phyloP scores from a whole-genome alignment of 2,888 invertebrate genomes.

The Volucella bombylans region DNA sequence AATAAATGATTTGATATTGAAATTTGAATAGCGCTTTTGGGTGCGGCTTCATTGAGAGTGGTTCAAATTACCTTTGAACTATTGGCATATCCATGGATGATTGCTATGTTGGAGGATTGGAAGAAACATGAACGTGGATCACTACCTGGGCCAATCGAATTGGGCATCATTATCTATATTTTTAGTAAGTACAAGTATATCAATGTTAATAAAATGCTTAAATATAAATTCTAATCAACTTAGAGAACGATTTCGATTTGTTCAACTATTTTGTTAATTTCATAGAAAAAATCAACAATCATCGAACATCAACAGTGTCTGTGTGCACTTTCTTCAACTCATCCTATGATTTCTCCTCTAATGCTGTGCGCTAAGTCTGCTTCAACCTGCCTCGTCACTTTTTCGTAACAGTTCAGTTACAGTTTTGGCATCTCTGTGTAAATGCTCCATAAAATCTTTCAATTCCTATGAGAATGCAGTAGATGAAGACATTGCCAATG shows the following conservation, averaged over 20 bases:
- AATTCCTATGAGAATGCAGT: no score
- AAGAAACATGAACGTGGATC: conserved; percentile 90
- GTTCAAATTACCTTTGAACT: conserved; percentile 91
- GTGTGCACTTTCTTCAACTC: no score
- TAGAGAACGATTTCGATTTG: background rate
- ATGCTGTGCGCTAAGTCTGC: no score
- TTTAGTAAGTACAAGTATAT: conserved; percentile 89
- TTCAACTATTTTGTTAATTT: background rate
- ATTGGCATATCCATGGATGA: conserved; percentile 90
- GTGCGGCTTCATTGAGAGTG: conserved; percentile 95
- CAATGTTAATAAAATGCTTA: background rate
- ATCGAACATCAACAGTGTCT: no score
- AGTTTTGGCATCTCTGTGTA: no score
- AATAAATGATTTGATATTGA: background rate
- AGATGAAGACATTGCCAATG: no score
- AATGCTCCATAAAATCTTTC: no score
- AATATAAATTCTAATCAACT: no score
- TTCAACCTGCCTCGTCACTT: no score
- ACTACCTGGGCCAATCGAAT: conserved; percentile 90
- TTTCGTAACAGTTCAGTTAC: no score
- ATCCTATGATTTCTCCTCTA: no score
- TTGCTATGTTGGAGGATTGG: conserved; percentile 89
- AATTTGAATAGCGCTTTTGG: conserved; percentile 88
- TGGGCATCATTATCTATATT: conserved; percentile 93
- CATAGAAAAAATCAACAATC: no score